Percentiles rank a stretch among this genome's conserved stretches.
phyloP scores from a whole-genome alignment of 2,797 vertebrate species.

The Allobates femoralis region DNA sequence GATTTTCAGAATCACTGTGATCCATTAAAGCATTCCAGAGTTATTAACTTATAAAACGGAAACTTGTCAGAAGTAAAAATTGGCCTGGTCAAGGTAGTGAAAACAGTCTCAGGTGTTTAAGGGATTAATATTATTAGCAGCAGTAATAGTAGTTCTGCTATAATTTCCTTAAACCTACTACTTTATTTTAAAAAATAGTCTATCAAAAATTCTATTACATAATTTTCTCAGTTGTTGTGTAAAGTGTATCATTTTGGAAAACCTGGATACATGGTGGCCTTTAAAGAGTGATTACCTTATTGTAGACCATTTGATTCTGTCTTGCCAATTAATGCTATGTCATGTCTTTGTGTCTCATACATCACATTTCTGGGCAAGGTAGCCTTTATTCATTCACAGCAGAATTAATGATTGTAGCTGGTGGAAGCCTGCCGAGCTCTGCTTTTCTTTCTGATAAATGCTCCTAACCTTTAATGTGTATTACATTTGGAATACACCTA shows the following conservation, averaged over 20 bases:
- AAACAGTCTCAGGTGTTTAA: no score
- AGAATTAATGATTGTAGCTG: constrained; percentile 71
- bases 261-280: constrained; percentile 46
- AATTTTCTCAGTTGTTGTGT: constrained; percentile 19
- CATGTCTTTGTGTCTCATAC: constrained; percentile 69
- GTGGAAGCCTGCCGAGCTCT: constrained; percentile 63
- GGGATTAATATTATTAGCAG: background rate
- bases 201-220: background rate
- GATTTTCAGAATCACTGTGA: no score
- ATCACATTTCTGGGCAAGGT: constrained; percentile 62
- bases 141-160: background rate
- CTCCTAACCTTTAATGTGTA: constrained; percentile 61
- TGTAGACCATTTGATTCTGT: constrained; percentile 67
- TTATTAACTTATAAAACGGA: no score
- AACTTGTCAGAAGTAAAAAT: no score
- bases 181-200: background rate
- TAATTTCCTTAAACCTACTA: background rate
- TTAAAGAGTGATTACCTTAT: constrained; percentile 67
- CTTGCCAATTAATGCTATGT: constrained; percentile 74
- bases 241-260: constrained; percentile 42
- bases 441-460: constrained; percentile 61
- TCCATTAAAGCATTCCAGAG: no score
- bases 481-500: constrained; percentile 51
- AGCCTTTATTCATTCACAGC: constrained; percentile 68
- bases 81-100: no score